A percentile compares a stretch with the other conserved stretches of the same genome.
Evolutionary conservation across 2,797 vertebrate species (phyloP).

Genomic region (Myripristis jacobus): DNA sequence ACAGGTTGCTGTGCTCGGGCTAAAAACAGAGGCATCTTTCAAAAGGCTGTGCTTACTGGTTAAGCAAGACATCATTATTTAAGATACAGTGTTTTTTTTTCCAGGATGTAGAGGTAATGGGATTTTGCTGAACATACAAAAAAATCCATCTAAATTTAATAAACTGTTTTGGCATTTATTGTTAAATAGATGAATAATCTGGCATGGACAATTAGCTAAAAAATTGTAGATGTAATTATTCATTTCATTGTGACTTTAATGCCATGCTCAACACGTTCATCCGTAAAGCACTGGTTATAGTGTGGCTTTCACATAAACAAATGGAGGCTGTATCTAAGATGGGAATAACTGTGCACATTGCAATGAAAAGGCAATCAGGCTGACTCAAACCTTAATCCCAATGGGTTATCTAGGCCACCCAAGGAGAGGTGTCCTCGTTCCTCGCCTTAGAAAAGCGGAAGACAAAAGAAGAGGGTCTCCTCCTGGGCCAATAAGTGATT

Average conservation of each 20-base stretch:
- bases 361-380: constrained; percentile 19
- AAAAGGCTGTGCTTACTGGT: too few species aligned
- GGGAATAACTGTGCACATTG: background rate
- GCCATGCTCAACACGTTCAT: constrained; percentile 32
- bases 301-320: constrained; percentile 11
- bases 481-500: constrained; percentile 80
- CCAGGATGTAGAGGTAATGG: too few species aligned
- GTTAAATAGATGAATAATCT: too few species aligned
- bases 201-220: too few species aligned
- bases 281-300: constrained; percentile 26
- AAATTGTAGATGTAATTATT: too few species aligned
- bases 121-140: too few species aligned
- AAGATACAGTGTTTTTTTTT: too few species aligned
- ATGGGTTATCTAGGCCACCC: constrained; percentile 59
- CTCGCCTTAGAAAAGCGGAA: constrained; percentile 29
- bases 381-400: constrained; percentile 23
- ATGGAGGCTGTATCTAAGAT: constrained; percentile 10
- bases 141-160: too few species aligned
- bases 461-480: constrained; percentile 49
- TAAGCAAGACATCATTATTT: too few species aligned
- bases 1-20: too few species aligned
- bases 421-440: constrained; percentile 44
- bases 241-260: background rate
- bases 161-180: too few species aligned
- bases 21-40: too few species aligned